These are phyloP conservation scores for Parotocinclus haroldoi DNA, from an alignment of 2,797 vertebrate genomes.

Conservation along the genomic window DNA sequence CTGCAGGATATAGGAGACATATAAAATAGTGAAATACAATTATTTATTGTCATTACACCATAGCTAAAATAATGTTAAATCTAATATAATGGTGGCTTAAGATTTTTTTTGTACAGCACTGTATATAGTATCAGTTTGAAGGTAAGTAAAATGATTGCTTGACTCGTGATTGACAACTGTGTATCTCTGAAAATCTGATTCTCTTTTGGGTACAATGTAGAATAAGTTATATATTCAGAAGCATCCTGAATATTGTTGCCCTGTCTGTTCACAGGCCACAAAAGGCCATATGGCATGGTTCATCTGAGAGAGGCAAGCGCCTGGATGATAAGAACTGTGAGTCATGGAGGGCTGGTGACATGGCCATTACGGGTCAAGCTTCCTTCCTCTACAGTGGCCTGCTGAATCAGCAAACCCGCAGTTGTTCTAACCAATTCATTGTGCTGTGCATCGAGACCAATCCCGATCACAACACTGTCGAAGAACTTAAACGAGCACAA, in stretches of 20 bases:
- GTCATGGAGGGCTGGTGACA: slow-evolving; percentile 80
- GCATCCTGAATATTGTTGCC: background rate
- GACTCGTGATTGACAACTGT: too few relatives aligned
- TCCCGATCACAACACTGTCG: slow-evolving; percentile 35
- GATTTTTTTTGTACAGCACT: too few relatives aligned
- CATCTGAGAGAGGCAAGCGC: slow-evolving; percentile 74
- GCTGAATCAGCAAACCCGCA: slow-evolving; percentile 84
- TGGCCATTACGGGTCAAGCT: slow-evolving; percentile 81
- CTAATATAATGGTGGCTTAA: too few relatives aligned
- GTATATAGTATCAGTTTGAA: too few relatives aligned
- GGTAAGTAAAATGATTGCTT: too few relatives aligned
- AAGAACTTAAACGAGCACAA: slow-evolving; percentile 37
- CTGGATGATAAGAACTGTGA: slow-evolving; percentile 86
- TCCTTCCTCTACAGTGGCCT: slow-evolving; percentile 82
- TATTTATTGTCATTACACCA: too few relatives aligned
- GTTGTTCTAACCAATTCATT: slow-evolving; percentile 85
- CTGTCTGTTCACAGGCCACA: slow-evolving; percentile 75
- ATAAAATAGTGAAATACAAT: too few relatives aligned
- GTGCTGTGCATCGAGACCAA: slow-evolving; percentile 91
- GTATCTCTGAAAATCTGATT: too few relatives aligned
- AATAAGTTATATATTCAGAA: background rate
- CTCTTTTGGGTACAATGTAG: background rate
- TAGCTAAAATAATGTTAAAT: too few relatives aligned
- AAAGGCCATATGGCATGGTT: slow-evolving; percentile 93
- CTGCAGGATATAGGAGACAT: too few relatives aligned